These are phyloP conservation scores for Caenorhabditis tropicalis DNA, from an alignment of 1,140 invertebrate species.

Conservation along the genomic window DNA sequence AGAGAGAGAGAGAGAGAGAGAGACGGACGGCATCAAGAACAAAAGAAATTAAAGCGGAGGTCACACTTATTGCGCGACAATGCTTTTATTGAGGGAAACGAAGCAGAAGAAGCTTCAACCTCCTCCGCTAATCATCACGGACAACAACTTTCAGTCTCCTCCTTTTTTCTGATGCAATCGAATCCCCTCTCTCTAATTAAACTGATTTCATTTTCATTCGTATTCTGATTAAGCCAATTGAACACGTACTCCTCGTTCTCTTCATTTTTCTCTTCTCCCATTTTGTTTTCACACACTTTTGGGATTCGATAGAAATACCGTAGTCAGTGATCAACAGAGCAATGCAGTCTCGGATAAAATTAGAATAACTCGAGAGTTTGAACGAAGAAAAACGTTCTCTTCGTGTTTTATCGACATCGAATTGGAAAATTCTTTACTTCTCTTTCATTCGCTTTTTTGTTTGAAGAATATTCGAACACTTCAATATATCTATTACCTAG, in stretches of 20 bases:
- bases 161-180: slow-evolving; percentile 9
- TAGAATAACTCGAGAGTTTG: too few species aligned
- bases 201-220: not conserved
- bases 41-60: slow-evolving; percentile 45
- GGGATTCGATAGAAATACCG: not conserved
- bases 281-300: not conserved
- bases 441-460: not conserved
- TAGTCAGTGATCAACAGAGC: too few species aligned
- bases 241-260: not conserved
- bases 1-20: not conserved
- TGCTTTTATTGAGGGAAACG: slow-evolving; percentile 1
- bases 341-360: too few species aligned
- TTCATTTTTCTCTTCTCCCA: not conserved
- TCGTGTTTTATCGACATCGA: not conserved
- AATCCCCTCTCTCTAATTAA: not conserved
- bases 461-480: not conserved
- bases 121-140: slow-evolving; percentile 21
- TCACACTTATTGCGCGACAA: slow-evolving; percentile 41
- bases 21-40: slow-evolving; percentile 2
- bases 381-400: too few species aligned
- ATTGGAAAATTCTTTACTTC: too few species aligned
- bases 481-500: not conserved
- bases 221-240: not conserved
- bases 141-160: slow-evolving; percentile 25
- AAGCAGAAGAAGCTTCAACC: not conserved